A percentile compares a stretch with the other conserved stretches of the same genome.
Evolutionary conservation across 2,888 invertebrate species (phyloP).

Genomic region (Arge pagana): DNA sequence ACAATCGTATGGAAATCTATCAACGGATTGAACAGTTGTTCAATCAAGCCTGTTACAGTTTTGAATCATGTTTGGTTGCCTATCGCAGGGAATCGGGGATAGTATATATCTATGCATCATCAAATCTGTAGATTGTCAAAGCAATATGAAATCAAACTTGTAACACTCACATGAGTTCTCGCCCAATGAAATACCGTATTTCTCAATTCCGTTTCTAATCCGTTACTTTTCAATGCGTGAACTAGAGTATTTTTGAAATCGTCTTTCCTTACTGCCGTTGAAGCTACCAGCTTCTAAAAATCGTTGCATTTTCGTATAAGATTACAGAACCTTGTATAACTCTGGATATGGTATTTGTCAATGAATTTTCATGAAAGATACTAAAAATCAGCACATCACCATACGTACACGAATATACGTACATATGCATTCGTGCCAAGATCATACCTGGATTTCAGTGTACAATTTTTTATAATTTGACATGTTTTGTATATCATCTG

Average conservation of each 20-base stretch:
- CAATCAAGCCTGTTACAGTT: too few species aligned
- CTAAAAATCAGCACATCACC: conserved; percentile 18
- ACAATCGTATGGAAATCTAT: background rate
- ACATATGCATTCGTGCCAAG: too few species aligned
- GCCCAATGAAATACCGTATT: conserved; percentile 86
- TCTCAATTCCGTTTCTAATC: conserved; percentile 79
- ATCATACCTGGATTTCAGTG: conserved; percentile 75
- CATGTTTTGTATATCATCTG: conserved; percentile 78
- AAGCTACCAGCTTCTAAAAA: conserved; percentile 76
- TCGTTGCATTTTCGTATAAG: conserved; percentile 22
- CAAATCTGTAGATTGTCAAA: conserved; percentile 19
- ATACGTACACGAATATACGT: too few species aligned
- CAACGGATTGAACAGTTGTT: background rate
- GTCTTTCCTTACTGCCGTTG: conserved; percentile 74
- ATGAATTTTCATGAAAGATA: conserved; percentile 24
- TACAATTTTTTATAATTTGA: conserved; percentile 77
- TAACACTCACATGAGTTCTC: conserved; percentile 60
- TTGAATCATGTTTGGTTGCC: too few species aligned
- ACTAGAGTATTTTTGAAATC: conserved; percentile 79
- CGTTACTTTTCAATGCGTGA: conserved; percentile 76
- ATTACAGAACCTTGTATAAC: conserved; percentile 12
- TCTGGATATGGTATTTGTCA: conserved; percentile 4
- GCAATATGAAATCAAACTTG: background rate
- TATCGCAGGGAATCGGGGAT: too few species aligned
- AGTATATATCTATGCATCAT: background rate